phyloP scores from a whole-genome alignment of 1,140 invertebrate genomes.

The Littorina saxatilis region DNA sequence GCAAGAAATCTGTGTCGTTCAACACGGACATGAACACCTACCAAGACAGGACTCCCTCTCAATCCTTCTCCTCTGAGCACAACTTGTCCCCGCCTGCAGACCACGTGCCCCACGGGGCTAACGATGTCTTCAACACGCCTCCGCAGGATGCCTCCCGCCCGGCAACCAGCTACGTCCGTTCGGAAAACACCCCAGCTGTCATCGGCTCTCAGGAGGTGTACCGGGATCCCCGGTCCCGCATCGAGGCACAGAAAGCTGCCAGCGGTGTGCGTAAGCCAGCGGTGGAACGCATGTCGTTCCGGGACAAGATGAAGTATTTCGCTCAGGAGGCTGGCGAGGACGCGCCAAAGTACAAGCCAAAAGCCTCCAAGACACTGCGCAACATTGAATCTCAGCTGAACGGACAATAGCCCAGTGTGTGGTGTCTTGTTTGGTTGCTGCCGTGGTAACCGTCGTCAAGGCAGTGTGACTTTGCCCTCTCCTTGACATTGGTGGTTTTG shows the following conservation, averaged over 20 bases:
- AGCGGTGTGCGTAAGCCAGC: slow-evolving; percentile 37
- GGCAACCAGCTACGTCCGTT: slow-evolving; percentile 35
- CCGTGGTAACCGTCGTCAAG: too few relatives aligned
- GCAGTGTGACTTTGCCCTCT: too few relatives aligned
- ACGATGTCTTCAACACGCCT: slow-evolving; percentile 42
- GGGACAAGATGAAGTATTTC: slow-evolving; percentile 78
- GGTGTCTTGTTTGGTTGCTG: too few relatives aligned
- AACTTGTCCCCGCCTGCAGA: slow-evolving; percentile 46
- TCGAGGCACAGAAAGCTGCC: slow-evolving; percentile 71
- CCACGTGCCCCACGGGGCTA: slow-evolving; percentile 25
- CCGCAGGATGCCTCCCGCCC: slow-evolving; percentile 18
- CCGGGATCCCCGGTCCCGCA: slow-evolving; percentile 74
- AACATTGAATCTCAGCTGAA: slow-evolving; percentile 72
- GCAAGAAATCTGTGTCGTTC: slow-evolving; percentile 74
- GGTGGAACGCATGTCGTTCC: slow-evolving; percentile 71
- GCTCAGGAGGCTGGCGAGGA: slow-evolving; percentile 74
- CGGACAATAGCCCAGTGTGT: slow-evolving; percentile 51
- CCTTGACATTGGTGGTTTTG: too few relatives aligned
- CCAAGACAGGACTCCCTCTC: slow-evolving; percentile 50
- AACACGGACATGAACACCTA: slow-evolving; percentile 68
- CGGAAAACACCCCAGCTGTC: slow-evolving; percentile 63
- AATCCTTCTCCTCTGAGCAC: slow-evolving; percentile 46
- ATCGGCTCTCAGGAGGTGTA: slow-evolving; percentile 77
- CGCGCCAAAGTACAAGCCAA: slow-evolving; percentile 71
- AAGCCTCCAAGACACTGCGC: slow-evolving; percentile 70